Conservation (phyloP, 2,797 vertebrate species). For the Mus caroli region DNA sequence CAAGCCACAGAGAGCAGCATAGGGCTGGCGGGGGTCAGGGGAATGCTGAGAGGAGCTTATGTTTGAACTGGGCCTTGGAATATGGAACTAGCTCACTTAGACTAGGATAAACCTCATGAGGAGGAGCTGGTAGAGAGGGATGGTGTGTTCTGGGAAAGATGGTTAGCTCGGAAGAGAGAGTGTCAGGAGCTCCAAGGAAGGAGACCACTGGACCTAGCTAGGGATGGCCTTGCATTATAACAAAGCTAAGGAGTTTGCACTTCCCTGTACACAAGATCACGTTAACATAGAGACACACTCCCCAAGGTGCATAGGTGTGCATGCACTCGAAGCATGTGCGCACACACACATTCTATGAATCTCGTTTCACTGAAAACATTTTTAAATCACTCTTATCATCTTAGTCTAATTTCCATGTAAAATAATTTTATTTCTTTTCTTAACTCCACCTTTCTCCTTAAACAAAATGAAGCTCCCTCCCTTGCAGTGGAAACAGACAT, state of each 20-base stretch:
- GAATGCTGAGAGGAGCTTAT: neutral
- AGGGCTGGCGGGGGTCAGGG: neutral
- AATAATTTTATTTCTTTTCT: neutral
- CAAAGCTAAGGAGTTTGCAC: neutral
- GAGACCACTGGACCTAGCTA: neutral
- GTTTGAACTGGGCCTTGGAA: neutral
- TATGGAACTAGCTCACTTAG: neutral
- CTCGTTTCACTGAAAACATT: neutral
- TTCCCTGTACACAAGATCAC: neutral
- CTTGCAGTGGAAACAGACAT: neutral
- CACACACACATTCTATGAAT: neutral
- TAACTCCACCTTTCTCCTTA: conserved; percentile 29
- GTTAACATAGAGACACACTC: neutral
- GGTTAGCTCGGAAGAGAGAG: neutral
- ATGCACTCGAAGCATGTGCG: no score
- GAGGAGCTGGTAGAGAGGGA: neutral
- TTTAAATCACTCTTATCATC: neutral
- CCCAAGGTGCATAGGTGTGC: no score
- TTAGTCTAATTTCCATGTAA: neutral
- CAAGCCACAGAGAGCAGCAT: neutral
- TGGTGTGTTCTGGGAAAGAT: neutral
- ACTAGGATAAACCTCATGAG: neutral
- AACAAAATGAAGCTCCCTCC: neutral
- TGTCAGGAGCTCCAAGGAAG: neutral
- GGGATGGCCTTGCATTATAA: neutral